Conservation (phyloP, 1,140 invertebrate genomes). For the Sycophila sp. region DNA sequence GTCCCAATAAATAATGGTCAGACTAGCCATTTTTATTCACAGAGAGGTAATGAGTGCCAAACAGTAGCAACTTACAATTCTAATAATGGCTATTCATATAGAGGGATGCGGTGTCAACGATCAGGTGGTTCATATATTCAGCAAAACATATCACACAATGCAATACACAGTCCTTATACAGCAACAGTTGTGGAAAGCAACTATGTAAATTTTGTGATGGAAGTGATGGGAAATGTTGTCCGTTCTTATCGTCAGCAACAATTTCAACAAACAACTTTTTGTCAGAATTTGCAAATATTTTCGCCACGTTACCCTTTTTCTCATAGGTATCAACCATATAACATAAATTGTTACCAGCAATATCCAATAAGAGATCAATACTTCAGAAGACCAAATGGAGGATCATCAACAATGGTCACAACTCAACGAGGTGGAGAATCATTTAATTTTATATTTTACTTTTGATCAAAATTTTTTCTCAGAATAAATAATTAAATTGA, state of each 20-base stretch:
- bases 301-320: slow-evolving; percentile 1
- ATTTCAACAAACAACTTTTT: slow-evolving; percentile 33
- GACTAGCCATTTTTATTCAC: slow-evolving; percentile 22
- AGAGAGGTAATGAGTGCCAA: slow-evolving; percentile 16
- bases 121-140: slow-evolving; percentile 19
- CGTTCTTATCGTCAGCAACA: slow-evolving; percentile 34
- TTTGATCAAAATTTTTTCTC: too few relatives aligned
- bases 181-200: slow-evolving; percentile 26
- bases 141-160: slow-evolving; percentile 30
- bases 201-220: slow-evolving; percentile 36
- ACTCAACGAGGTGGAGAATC: slow-evolving; percentile 7
- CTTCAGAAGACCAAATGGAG: slow-evolving; percentile 1
- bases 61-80: not conserved
- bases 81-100: slow-evolving; percentile 29
- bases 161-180: slow-evolving; percentile 25
- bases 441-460: too few relatives aligned
- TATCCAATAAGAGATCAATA: slow-evolving; percentile 16
- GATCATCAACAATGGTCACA: not conserved
- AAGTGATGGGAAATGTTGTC: slow-evolving; percentile 36
- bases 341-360: not conserved
- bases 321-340: slow-evolving; percentile 8
- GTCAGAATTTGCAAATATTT: slow-evolving; percentile 30
- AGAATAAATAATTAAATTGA: too few relatives aligned
- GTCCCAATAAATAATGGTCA: slow-evolving; percentile 14
- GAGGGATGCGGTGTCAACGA: slow-evolving; percentile 15